Evolutionary conservation across 2,113 vertebrate genomes (phyloP).

Genomic region (Ictalurus punctatus): DNA sequence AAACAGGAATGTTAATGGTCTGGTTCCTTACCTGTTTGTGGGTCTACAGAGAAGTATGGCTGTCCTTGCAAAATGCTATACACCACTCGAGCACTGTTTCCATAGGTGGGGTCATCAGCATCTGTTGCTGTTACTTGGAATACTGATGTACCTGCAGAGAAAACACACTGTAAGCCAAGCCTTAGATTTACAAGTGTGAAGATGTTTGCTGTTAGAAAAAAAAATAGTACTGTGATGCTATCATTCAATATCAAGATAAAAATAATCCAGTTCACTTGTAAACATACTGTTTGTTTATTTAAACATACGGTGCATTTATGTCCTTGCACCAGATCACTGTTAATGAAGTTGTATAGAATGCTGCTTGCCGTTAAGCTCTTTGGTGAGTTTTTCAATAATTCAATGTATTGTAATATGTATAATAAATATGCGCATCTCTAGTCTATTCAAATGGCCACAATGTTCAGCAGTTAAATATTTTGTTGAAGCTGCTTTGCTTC

Average conservation of each 20-base stretch:
- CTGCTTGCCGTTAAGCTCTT: background rate
- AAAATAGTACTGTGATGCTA: background rate
- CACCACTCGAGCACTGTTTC: slow-evolving; percentile 92
- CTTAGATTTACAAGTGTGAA: background rate
- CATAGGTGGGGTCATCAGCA: slow-evolving; percentile 94
- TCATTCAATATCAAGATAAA: background rate
- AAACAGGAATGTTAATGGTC: background rate
- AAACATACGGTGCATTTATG: background rate
- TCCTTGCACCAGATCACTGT: background rate
- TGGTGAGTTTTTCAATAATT: background rate
- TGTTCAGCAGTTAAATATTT: background rate
- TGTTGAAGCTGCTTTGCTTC: background rate
- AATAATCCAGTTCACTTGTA: background rate
- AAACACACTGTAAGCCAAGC: slow-evolving; percentile 25
- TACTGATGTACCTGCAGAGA: slow-evolving; percentile 85
- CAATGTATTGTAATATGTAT: background rate
- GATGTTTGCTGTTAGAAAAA: background rate
- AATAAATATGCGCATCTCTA: background rate
- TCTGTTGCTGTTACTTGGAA: slow-evolving; percentile 93
- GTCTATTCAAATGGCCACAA: background rate
- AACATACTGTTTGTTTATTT: background rate
- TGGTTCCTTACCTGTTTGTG: slow-evolving; percentile 84
- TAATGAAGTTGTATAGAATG: background rate
- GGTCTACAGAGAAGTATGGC: slow-evolving; percentile 96
- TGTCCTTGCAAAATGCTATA: slow-evolving; percentile 97